These are phyloP conservation scores for Paraescarpia echinospica DNA, from an alignment of 1,140 invertebrate genomes.

Conservation along the genomic window DNA sequence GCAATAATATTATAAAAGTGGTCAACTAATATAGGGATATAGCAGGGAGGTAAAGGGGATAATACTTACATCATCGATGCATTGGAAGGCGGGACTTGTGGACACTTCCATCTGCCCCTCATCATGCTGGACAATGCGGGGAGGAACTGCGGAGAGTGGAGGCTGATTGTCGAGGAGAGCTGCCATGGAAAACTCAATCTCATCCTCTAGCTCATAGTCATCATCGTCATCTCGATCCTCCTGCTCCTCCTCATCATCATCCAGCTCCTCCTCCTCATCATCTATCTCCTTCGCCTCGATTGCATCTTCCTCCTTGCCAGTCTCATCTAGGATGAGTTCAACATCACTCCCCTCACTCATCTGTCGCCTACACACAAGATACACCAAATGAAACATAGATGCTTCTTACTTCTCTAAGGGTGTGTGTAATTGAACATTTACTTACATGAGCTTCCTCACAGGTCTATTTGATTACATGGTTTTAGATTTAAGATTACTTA, in stretches of 20 bases:
- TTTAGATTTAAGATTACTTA: no score
- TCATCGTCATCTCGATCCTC: not conserved
- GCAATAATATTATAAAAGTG: no score
- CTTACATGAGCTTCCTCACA: not conserved
- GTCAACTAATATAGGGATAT: no score
- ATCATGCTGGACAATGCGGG: conserved; percentile 49
- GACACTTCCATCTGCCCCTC: conserved; percentile 57
- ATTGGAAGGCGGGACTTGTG: conserved; percentile 54
- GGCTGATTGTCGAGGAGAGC: conserved; percentile 22
- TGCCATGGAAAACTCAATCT: conserved; percentile 24
- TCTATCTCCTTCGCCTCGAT: conserved; percentile 1
- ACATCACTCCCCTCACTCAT: not conserved
- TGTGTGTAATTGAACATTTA: not conserved
- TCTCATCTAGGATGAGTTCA: not conserved
- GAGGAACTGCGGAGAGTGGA: conserved; percentile 50
- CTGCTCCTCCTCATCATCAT: not conserved
- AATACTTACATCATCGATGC: conserved; percentile 51
- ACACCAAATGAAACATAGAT: not conserved
- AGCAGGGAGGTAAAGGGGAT: not conserved
- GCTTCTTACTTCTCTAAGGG: not conserved
- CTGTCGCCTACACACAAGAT: not conserved
- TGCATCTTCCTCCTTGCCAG: conserved; percentile 23
- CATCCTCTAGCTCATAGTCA: conserved; percentile 18
- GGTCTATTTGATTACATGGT: no score
- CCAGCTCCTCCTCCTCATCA: conserved; percentile 23